Conservation (phyloP, 2,113 vertebrate genomes). For the Abramis brama region DNA sequence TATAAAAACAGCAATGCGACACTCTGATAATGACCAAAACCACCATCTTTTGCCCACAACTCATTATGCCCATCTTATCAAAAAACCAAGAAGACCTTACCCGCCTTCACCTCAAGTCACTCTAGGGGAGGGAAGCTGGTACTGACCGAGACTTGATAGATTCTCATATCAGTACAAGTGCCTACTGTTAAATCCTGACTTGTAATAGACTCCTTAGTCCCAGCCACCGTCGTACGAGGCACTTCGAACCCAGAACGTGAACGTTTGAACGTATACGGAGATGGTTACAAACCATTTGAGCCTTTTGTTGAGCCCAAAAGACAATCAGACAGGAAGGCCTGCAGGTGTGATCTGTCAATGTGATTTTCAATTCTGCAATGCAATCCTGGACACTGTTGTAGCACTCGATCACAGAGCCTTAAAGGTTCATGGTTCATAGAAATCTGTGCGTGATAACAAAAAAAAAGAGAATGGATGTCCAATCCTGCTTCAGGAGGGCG, state of each 20-base stretch:
- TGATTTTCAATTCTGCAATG: not conserved
- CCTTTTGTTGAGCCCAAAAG: not conserved
- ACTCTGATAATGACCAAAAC: not conserved
- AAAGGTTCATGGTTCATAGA: conserved; percentile 13
- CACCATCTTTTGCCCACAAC: not conserved
- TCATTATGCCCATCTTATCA: not conserved
- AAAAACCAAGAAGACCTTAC: not conserved
- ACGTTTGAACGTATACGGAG: not conserved
- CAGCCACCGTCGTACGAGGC: not conserved
- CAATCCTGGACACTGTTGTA: conserved; percentile 9
- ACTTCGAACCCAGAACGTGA: not conserved
- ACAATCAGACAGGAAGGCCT: conserved; percentile 4
- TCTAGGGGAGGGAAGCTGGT: not conserved
- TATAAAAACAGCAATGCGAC: not conserved
- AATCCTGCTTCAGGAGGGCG: not conserved
- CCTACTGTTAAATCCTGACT: conserved; percentile 3
- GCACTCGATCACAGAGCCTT: conserved; percentile 16
- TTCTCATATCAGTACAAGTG: conserved; percentile 35
- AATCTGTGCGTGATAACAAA: too few relatives aligned
- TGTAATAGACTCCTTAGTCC: not conserved
- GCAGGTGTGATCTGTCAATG: not conserved
- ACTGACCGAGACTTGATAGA: conserved; percentile 13
- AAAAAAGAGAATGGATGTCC: not conserved
- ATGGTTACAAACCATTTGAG: not conserved
- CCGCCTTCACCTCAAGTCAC: not conserved